Evolutionary conservation across 2,888 invertebrate species (phyloP).

Genomic region (Leucophenga montana): DNA sequence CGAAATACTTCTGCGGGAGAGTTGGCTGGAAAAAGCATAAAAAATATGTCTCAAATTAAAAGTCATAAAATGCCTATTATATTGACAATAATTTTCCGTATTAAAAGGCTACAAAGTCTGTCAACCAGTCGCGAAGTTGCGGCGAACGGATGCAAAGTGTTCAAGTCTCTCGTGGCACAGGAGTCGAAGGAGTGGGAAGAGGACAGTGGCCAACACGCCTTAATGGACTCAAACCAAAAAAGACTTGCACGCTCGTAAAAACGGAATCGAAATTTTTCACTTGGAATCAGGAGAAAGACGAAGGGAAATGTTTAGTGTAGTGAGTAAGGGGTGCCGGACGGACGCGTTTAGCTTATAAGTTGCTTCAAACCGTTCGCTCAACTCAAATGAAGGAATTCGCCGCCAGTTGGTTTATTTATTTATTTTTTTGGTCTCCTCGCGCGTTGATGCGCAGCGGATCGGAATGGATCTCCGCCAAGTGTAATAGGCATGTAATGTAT

Average conservation of each 20-base stretch:
- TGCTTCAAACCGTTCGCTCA: too few relatives aligned
- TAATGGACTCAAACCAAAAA: constrained; percentile 41
- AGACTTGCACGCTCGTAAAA: constrained; percentile 51
- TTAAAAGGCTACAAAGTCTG: constrained; percentile 62
- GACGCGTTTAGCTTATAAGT: too few relatives aligned
- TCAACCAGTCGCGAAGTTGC: constrained; percentile 36
- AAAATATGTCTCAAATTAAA: constrained; percentile 65
- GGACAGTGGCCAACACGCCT: constrained; percentile 15
- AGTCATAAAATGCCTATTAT: constrained; percentile 67
- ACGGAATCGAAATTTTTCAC: not conserved
- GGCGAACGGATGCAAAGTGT: not conserved
- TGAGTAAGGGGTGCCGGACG: too few relatives aligned
- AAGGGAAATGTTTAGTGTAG: too few relatives aligned
- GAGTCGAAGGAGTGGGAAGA: not conserved
- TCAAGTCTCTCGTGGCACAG: constrained; percentile 16
- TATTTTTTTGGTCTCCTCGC: not conserved
- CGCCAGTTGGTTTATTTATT: not conserved
- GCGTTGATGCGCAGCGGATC: not conserved
- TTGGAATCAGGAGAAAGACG: too few relatives aligned
- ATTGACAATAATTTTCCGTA: constrained; percentile 66
- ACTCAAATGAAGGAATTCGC: not conserved
- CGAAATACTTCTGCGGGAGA: not conserved
- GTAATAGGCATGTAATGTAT: constrained; percentile 13
- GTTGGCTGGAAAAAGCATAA: constrained; percentile 13
- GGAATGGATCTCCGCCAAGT: not conserved